Evolutionary conservation across 2,888 invertebrate genomes (phyloP).

Genomic region (Acronicta alni): DNA sequence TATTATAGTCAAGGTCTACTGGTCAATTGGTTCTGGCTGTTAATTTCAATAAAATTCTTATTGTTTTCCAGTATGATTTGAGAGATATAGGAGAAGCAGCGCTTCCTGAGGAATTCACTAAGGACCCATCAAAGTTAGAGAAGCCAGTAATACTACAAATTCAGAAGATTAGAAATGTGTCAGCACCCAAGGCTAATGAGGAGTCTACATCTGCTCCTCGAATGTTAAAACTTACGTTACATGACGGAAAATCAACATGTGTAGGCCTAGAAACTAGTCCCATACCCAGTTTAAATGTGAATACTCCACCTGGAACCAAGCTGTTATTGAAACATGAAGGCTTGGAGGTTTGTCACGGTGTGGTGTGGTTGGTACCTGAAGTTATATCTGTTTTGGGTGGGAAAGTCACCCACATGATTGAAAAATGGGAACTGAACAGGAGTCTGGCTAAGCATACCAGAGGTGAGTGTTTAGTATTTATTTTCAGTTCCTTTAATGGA

Average conservation of each 20-base stretch:
- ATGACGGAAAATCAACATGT: slow-evolving; percentile 94
- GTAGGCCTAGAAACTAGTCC: slow-evolving; percentile 94
- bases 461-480: slow-evolving; percentile 69
- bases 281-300: slow-evolving; percentile 92
- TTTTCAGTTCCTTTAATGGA: background rate
- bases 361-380: slow-evolving; percentile 91
- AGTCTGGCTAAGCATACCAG: slow-evolving; percentile 91
- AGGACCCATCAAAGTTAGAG: slow-evolving; percentile 86
- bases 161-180: slow-evolving; percentile 95
- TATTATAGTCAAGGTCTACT: slow-evolving; percentile 44
- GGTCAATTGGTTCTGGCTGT: slow-evolving; percentile 40
- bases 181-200: slow-evolving; percentile 97
- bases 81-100: slow-evolving; percentile 94
- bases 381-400: slow-evolving; percentile 95
- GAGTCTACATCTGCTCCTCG: slow-evolving; percentile 95
- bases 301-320: slow-evolving; percentile 97
- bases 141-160: slow-evolving; percentile 95
- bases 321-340: slow-evolving; percentile 86
- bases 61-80: slow-evolving; percentile 91
- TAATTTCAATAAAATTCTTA: slow-evolving; percentile 49
- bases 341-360: slow-evolving; percentile 91
- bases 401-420: slow-evolving; percentile 93
- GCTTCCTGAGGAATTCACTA: slow-evolving; percentile 91
- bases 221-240: slow-evolving; percentile 94
- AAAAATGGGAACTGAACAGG: slow-evolving; percentile 95